Evolutionary conservation across 2,113 vertebrate species (phyloP).

Genomic region (Oncorhynchus mykiss): DNA sequence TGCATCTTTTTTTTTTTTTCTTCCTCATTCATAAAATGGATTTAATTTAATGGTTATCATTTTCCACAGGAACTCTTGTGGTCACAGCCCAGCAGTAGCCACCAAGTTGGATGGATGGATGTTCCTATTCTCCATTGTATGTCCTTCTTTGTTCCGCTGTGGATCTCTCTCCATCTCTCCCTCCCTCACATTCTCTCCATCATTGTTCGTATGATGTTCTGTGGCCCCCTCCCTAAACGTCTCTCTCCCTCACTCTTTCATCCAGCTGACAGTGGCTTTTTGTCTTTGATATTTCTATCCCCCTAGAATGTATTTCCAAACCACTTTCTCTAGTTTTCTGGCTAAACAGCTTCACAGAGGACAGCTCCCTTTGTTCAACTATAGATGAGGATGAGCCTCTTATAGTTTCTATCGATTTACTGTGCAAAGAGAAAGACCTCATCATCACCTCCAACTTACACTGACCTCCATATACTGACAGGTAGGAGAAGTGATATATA

Average conservation of each 20-base stretch:
- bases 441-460: not conserved
- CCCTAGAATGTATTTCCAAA: not conserved
- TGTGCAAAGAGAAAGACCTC: not conserved
- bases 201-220: not conserved
- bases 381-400: not conserved
- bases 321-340: constrained; percentile 5
- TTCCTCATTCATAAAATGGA: not conserved
- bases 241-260: not conserved
- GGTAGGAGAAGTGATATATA: too few species aligned
- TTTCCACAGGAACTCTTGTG: not conserved
- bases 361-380: not conserved
- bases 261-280: not conserved
- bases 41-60: too few species aligned
- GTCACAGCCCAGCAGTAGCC: not conserved
- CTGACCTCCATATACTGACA: too few species aligned
- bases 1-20: too few species aligned
- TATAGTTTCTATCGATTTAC: not conserved
- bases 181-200: constrained; percentile 8
- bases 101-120: not conserved
- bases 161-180: constrained; percentile 6
- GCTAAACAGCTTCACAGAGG: constrained; percentile 5
- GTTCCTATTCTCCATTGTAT: not conserved
- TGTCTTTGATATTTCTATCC: not conserved
- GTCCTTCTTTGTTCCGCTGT: not conserved
- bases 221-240: not conserved